A percentile compares a stretch with the other conserved stretches of the same genome.
Evolutionary conservation across 1,140 invertebrate species (phyloP).

Genomic region (Sitobion miscanthi): DNA sequence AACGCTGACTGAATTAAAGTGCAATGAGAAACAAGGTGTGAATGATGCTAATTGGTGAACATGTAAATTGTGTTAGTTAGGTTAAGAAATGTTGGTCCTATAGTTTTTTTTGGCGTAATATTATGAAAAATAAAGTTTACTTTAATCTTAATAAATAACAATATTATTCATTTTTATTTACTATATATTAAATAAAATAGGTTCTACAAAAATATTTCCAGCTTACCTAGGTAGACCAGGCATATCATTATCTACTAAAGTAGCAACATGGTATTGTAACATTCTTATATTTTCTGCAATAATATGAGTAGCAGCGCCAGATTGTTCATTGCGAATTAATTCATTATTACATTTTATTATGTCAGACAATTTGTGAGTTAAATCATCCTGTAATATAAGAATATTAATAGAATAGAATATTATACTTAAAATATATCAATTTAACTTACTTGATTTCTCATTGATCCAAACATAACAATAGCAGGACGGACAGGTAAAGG

Average conservation of each 20-base stretch:
- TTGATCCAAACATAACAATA: constrained; percentile 99
- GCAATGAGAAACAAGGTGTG: too few relatives aligned
- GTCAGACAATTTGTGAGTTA: constrained; percentile 98
- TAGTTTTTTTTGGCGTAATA: too few relatives aligned
- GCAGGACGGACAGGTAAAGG: constrained; percentile 92
- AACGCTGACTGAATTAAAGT: too few relatives aligned
- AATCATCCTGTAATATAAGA: constrained; percentile 81
- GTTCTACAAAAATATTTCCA: neutral
- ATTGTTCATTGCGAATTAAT: constrained; percentile 90
- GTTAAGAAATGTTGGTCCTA: neutral
- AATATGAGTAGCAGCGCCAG: constrained; percentile 95
- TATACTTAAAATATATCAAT: neutral
- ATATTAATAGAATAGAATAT: neutral
- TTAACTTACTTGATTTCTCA: constrained; percentile 79
- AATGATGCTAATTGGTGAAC: neutral
- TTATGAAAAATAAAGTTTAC: neutral
- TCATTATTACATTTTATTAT: constrained; percentile 99
- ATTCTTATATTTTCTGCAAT: constrained; percentile 97
- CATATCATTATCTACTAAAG: constrained; percentile 97
- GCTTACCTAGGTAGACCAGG: constrained; percentile 87
- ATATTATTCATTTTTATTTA: too few relatives aligned
- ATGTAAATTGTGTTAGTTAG: neutral
- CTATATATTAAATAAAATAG: neutral
- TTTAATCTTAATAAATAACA: neutral
- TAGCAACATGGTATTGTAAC: constrained; percentile 98